These are phyloP conservation scores for Spea multiplicata DNA, from an alignment of 2,113 vertebrate genomes.

Conservation along the genomic window DNA sequence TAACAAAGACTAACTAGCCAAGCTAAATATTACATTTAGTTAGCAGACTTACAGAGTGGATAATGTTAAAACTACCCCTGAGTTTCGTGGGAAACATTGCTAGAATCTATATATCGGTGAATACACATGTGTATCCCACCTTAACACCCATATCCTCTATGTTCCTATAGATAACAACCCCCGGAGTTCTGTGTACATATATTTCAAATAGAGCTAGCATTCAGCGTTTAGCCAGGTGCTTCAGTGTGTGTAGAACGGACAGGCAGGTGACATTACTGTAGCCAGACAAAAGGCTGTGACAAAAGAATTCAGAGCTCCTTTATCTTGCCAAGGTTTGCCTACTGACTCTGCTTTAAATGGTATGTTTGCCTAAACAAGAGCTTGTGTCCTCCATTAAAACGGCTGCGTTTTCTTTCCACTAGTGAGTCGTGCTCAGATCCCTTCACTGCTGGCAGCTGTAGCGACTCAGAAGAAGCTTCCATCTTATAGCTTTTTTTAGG, in stretches of 20 bases:
- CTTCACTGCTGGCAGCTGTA: slow-evolving; percentile 63
- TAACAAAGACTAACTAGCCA: no score
- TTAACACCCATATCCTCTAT: no score
- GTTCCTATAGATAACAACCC: no score
- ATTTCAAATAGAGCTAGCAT: no score
- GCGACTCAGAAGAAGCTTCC: slow-evolving; percentile 64
- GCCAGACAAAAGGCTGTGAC: slow-evolving; percentile 15
- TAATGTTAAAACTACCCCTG: no score
- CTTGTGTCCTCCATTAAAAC: slow-evolving; percentile 31
- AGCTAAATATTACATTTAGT: no score
- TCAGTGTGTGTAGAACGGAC: not conserved
- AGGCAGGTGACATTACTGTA: not conserved
- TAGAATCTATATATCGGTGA: no score
- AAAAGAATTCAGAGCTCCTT: slow-evolving; percentile 4
- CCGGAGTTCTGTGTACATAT: no score
- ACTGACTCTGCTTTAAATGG: slow-evolving; percentile 29
- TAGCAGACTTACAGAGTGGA: no score
- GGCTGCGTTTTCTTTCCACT: slow-evolving; percentile 58
- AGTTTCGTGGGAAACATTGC: no score
- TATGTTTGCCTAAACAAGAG: not conserved
- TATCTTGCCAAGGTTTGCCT: slow-evolving; percentile 4
- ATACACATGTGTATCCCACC: no score
- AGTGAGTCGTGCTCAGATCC: slow-evolving; percentile 61
- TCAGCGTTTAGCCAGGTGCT: no score
- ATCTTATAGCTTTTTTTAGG: slow-evolving; percentile 60